Evolutionary conservation across 2,888 invertebrate genomes (phyloP).

Genomic region (Drosophila acutilabella): DNA sequence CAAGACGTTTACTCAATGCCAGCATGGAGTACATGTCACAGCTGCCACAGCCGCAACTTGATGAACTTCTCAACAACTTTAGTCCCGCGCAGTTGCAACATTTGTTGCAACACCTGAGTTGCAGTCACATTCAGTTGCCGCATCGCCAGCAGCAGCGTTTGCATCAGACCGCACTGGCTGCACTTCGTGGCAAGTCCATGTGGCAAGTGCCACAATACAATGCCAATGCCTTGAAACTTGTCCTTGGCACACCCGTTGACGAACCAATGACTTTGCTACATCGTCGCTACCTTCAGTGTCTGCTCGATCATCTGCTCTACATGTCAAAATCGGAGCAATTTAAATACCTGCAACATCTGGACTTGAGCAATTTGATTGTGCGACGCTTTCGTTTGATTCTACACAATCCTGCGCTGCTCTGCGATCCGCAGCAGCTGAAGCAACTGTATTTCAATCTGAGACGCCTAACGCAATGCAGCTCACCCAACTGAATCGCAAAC

Average conservation of each 20-base stretch:
- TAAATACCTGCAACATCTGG: neutral
- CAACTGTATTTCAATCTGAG: conserved; percentile 14
- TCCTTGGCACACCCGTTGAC: conserved; percentile 12
- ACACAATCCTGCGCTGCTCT: conserved; percentile 19
- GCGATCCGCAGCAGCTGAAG: neutral
- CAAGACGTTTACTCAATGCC: conserved; percentile 11
- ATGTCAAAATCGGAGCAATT: conserved; percentile 1
- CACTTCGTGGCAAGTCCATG: neutral
- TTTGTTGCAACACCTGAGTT: conserved; percentile 1
- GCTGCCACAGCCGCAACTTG: neutral
- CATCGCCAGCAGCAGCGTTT: conserved; percentile 9
- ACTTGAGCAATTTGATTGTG: neutral
- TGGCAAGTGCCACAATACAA: neutral
- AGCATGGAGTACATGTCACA: conserved; percentile 10
- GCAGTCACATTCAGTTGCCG: conserved; percentile 7
- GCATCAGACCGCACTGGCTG: neutral
- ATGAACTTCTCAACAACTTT: conserved; percentile 4
- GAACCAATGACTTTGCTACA: conserved; percentile 10
- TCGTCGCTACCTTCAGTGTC: conserved; percentile 10
- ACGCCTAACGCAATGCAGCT: neutral
- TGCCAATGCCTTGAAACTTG: neutral
- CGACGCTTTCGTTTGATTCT: conserved; percentile 9
- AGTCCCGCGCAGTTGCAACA: conserved; percentile 23
- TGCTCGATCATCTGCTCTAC: conserved; percentile 25
- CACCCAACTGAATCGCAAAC: too few species aligned